Percentiles rank a stretch among this genome's conserved stretches.
phyloP scores from a whole-genome alignment of 2,888 invertebrate species.

The Parnassius smintheus region DNA sequence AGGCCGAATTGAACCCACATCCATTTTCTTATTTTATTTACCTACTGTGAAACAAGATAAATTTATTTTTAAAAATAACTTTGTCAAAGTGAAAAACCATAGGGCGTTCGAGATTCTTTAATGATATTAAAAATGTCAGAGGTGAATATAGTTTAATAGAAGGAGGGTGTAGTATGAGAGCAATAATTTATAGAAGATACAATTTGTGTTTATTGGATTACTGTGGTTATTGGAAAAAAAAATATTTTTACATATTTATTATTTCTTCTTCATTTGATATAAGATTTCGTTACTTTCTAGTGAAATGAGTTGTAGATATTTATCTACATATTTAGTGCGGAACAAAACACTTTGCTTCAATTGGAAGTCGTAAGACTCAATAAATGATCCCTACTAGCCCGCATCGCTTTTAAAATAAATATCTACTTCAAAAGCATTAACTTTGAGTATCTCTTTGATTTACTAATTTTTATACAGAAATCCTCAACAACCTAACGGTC shows the following conservation, averaged over 20 bases:
- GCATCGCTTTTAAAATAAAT: conserved; percentile 35
- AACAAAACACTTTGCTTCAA: conserved; percentile 48
- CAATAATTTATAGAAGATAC: too few relatives aligned
- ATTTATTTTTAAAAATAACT: conserved; percentile 15
- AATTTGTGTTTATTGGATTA: too few relatives aligned
- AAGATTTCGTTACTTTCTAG: too few relatives aligned
- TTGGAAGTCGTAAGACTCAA: conserved; percentile 39
- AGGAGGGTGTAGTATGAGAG: too few relatives aligned
- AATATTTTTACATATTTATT: too few relatives aligned
- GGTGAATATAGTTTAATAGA: background rate
- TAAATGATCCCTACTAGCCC: conserved; percentile 44
- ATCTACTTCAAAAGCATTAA: conserved; percentile 9
- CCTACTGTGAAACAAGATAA: conserved; percentile 18
- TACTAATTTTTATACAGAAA: too few relatives aligned
- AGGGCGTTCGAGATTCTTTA: conserved; percentile 7
- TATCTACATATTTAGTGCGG: conserved; percentile 36
- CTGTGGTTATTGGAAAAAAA: too few relatives aligned
- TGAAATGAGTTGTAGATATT: too few relatives aligned
- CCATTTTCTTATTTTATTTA: background rate
- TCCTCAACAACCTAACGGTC: too few relatives aligned
- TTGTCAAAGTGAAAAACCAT: background rate
- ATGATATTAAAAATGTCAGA: background rate
- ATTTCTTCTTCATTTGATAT: too few relatives aligned
- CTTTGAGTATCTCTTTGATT: background rate
- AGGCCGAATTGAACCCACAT: too few relatives aligned